A percentile compares a stretch with the other conserved stretches of the same genome.
Conservation (phyloP, 2,888 invertebrate genomes). For the Apamea anceps region DNA sequence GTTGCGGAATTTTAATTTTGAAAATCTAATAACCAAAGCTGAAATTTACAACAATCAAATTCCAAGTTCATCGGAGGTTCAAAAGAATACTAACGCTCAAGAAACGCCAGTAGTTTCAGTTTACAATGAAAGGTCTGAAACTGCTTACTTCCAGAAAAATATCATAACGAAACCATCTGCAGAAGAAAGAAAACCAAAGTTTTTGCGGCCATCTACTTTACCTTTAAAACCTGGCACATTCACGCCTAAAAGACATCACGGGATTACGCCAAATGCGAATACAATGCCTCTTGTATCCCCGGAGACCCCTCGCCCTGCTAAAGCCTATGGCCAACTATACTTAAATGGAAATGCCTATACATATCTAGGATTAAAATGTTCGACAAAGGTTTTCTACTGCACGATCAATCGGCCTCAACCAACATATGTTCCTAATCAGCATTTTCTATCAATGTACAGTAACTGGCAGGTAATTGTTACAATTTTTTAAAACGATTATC, state of each 20-base stretch:
- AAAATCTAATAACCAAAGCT: constrained; percentile 88
- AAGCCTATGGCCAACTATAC: constrained; percentile 96
- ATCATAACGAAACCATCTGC: constrained; percentile 72
- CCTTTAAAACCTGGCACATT: constrained; percentile 96
- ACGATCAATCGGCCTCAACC: constrained; percentile 98
- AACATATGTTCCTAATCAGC: constrained; percentile 97
- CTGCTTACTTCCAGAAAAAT: constrained; percentile 88
- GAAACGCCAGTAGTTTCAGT: constrained; percentile 72
- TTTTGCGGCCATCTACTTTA: constrained; percentile 95
- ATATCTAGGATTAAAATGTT: constrained; percentile 96
- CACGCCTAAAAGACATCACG: constrained; percentile 95
- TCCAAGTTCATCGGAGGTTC: constrained; percentile 84
- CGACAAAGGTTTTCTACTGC: constrained; percentile 97
- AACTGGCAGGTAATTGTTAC: constrained; percentile 94
- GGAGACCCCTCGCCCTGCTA: constrained; percentile 97
- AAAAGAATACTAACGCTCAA: constrained; percentile 82
- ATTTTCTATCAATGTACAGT: constrained; percentile 98
- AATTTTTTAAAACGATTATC: constrained; percentile 38
- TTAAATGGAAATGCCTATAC: constrained; percentile 98
- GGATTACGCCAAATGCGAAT: constrained; percentile 95
- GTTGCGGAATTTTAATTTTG: constrained; percentile 86
- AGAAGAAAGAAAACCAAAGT: constrained; percentile 91
- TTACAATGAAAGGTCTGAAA: constrained; percentile 86
- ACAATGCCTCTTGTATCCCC: constrained; percentile 96
- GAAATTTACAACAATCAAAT: constrained; percentile 89